Evolutionary conservation across 2,888 invertebrate species (phyloP), one percentile per base, ranked within the genome.

Genomic region (Laothoe populi): DNA sequence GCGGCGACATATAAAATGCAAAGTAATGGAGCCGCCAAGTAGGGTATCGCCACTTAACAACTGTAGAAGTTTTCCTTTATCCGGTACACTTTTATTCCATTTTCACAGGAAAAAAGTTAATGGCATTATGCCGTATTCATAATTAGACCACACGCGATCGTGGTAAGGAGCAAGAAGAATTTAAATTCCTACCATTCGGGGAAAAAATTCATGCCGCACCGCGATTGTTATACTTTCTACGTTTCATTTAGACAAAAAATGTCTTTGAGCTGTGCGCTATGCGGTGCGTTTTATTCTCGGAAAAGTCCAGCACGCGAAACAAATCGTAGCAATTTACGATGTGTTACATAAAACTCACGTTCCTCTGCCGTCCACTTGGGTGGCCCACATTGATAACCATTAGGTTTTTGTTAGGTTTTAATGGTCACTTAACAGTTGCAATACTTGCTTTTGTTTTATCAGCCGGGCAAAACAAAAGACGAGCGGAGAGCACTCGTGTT

Each of bases 61-160:
- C 77, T 76, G 77, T 77, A 71, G 71, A 82, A 83, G 75, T 85
- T 86, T 83, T 76, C 76, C 77, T 74, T 82, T 82, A 82, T 79
- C 81, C 81, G 75, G 77, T 75, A 80, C 78, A 80, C 66, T 81
- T 80, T 77, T 82, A 75, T 82, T 81, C 75, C 76, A 82, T 80
- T 86, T 82, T 77, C 77, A 67, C 74, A 70, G 77, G 79, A 77
- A 81, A 81, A 81, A 65, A 4, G 66, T 75, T 77, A 78, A 75
- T 74, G 77, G 74, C 75, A 79, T 79, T 81, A 78, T 78, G 73
- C 78, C 74, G 81, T 83, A 83, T 83, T 89, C 87, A 88, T 87
- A 88, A 90, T 90, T 84, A 91, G 92, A 91, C 91, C 92, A 91
- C 92, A 92, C 92, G 90, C 91, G 87, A 90, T 83, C 84, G 85